These are phyloP conservation scores for Mamestra brassicae DNA, from an alignment of 2,888 invertebrate species.

Conservation along the genomic window DNA sequence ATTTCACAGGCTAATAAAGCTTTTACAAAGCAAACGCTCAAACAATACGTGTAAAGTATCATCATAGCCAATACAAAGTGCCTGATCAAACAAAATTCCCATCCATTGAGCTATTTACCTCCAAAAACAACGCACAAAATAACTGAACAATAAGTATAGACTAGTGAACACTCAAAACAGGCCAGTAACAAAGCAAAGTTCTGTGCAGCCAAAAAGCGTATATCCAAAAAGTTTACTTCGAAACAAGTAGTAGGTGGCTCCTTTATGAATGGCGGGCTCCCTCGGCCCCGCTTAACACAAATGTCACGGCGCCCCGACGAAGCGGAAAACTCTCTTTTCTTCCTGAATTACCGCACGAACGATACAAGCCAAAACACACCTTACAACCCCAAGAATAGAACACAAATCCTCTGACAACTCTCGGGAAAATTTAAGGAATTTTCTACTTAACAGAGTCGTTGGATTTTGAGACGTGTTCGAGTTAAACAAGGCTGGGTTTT, in stretches of 20 bases:
- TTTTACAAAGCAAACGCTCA: conserved; percentile 10
- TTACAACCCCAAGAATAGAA: conserved; percentile 70
- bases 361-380: conserved; percentile 72
- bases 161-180: conserved; percentile 60
- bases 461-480: conserved; percentile 75
- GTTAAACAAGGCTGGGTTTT: conserved; percentile 71
- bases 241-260: conserved; percentile 82
- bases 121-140: conserved; percentile 38
- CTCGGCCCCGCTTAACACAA: conserved; percentile 89
- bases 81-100: conserved; percentile 35
- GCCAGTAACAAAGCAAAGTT: conserved; percentile 67
- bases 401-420: conserved; percentile 60
- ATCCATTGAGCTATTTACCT: conserved; percentile 16
- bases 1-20: not conserved
- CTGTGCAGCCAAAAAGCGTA: conserved; percentile 70
- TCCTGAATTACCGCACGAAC: conserved; percentile 84
- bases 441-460: conserved; percentile 75
- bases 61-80: not conserved
- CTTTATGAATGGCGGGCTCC: conserved; percentile 88
- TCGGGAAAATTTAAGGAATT: conserved; percentile 88
- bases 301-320: conserved; percentile 89
- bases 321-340: conserved; percentile 91
- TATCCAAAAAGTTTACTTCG: conserved; percentile 83
- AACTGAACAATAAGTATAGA: conserved; percentile 43
- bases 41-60: conserved; percentile 24